Evolutionary conservation across 2,888 invertebrate genomes (phyloP).

Genomic region (Diplolepis rosae): DNA sequence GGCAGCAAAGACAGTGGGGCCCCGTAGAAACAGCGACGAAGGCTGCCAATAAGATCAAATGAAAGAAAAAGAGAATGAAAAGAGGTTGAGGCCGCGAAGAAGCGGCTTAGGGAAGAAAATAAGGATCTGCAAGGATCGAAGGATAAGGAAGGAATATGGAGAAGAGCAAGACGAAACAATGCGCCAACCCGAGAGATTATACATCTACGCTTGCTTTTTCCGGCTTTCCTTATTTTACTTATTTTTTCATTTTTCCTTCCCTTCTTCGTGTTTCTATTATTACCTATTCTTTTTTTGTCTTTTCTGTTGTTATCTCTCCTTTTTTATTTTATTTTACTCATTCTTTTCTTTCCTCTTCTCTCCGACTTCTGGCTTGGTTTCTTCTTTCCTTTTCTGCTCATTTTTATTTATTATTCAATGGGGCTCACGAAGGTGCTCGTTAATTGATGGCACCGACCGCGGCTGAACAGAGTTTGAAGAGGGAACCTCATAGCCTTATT

Average conservation of each 20-base stretch:
- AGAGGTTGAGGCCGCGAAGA: conserved; percentile 32
- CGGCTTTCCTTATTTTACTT: conserved; percentile 38
- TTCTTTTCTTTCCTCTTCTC: conserved; percentile 41
- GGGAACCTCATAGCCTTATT: conserved; percentile 62
- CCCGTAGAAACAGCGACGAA: conserved; percentile 48
- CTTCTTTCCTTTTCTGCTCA: conserved; percentile 50
- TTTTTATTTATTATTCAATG: conserved; percentile 71
- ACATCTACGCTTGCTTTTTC: conserved; percentile 43
- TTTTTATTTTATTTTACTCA: conserved; percentile 36
- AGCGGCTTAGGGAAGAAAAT: conserved; percentile 43
- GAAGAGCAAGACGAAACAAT: conserved; percentile 54
- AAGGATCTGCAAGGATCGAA: conserved; percentile 47
- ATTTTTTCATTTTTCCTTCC: conserved; percentile 42
- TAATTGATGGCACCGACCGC: conserved; percentile 69
- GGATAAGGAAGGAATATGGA: conserved; percentile 23
- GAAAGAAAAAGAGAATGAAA: conserved; percentile 41
- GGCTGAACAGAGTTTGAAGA: conserved; percentile 50
- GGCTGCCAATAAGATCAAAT: conserved; percentile 60
- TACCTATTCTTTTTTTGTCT: conserved; percentile 39
- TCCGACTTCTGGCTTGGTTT: conserved; percentile 31
- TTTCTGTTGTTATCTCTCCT: conserved; percentile 46
- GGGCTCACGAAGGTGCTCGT: conserved; percentile 67
- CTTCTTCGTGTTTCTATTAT: conserved; percentile 47
- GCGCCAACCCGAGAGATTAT: conserved; percentile 55
- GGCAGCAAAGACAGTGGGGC: conserved; percentile 42